phyloP scores from a whole-genome alignment of 1,140 invertebrate species.

The Rhyzopertha dominica region DNA sequence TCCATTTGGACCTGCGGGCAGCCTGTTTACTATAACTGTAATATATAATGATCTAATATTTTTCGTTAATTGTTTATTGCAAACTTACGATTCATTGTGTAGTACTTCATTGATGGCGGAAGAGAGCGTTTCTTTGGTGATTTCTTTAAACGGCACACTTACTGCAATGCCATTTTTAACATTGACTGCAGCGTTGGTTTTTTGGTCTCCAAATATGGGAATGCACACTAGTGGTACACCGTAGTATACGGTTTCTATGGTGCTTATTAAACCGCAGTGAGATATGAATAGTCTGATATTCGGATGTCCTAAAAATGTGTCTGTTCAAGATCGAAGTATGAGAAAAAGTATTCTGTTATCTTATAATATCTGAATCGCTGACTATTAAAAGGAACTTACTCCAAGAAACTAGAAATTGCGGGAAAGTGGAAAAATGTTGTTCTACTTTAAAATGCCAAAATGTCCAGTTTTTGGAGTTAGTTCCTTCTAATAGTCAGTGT shows the following conservation, averaged over 20 bases:
- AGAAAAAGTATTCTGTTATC: too few relatives aligned
- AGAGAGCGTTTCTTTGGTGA: constrained; percentile 37
- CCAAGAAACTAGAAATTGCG: too few relatives aligned
- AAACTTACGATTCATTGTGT: constrained; percentile 35
- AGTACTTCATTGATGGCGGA: constrained; percentile 36
- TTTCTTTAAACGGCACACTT: constrained; percentile 33
- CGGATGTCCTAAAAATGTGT: constrained; percentile 32
- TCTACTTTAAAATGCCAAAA: too few relatives aligned
- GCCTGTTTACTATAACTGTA: neutral
- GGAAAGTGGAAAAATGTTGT: too few relatives aligned
- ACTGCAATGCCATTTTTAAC: constrained; percentile 26
- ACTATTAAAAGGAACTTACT: too few relatives aligned
- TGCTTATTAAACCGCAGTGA: constrained; percentile 33
- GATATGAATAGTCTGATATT: constrained; percentile 32
- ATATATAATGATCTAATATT: too few relatives aligned
- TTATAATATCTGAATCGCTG: too few relatives aligned
- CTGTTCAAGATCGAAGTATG: too few relatives aligned
- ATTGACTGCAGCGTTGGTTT: constrained; percentile 33
- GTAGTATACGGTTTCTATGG: constrained; percentile 47
- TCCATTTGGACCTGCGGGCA: too few relatives aligned
- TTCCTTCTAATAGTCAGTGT: too few relatives aligned
- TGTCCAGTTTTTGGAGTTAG: too few relatives aligned
- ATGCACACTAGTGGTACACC: constrained; percentile 51
- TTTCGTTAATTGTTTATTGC: too few relatives aligned
- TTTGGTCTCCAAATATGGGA: constrained; percentile 41